Base-by-base conservation (phyloP, 53 echinoderm and acorn worm genomes). In the Arbacia lixula region DNA sequence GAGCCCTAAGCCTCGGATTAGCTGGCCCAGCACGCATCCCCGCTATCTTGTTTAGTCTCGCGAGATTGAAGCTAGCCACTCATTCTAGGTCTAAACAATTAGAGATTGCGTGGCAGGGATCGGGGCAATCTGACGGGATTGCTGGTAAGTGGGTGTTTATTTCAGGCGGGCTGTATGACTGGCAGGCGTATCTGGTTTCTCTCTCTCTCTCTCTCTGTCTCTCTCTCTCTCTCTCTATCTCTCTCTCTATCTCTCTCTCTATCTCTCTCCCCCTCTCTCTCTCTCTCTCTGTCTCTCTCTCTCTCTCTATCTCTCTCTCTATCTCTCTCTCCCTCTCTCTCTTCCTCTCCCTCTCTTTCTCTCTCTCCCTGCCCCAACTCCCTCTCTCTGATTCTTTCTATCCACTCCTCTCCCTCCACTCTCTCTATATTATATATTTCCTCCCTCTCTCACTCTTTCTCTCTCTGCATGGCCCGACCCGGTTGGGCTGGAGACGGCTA, bases 101-200 rank as follows among this genome's bases (percentile, higher is more conserved):
- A 22, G 56, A 56, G 8, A 56, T 3, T 28, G 64, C 64, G 17
- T 24, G 34, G 14, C 34, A n/a, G 63, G 1, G 66, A 66, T 36
- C 25, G 36, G 12, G 66, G 66, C 66, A 66, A 66, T 66, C 17
- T 31, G 66, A 38, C 36, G 38, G 24, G 66, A 36, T 66, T 66
- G 36, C n/a, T 66, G 66, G 38, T 66, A 66, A 66, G 66, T 66
- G 66, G 66, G 66, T 66, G 66, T 66, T 66, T 66, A 66, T 66
- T 66, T 66, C 66, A 66, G 66, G 36, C 19, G 36, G 17, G 33
- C 38, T 66, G 36, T 66, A 36, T 66, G 2, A 58, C 29, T 58
- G n/a, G 27, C 29, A 12, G 25, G 3, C 29, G 58, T 26, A 3
- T 25, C 26, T 11, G 25, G 14, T 29, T 58, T 57, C 25, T 6